Percentiles rank a stretch among this genome's conserved stretches.
Evolutionary conservation across 2,113 vertebrate genomes (phyloP).

Genomic region (Neoarius graeffei): DNA sequence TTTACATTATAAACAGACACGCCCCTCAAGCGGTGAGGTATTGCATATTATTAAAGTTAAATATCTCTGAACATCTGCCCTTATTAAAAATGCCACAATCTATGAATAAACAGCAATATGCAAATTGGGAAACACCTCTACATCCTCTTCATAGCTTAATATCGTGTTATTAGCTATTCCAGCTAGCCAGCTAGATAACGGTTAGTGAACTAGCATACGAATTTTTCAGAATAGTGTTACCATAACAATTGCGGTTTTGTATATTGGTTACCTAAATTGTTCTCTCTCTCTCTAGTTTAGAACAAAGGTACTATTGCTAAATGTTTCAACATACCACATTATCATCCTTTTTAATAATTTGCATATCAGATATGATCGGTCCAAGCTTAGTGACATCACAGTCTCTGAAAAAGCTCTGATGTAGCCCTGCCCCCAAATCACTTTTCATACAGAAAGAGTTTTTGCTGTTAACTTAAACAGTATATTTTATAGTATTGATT

Average conservation of each 20-base stretch:
- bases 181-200: not conserved
- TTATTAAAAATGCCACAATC: not conserved
- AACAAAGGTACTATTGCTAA: not conserved
- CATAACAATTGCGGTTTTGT: not conserved
- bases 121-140: not conserved
- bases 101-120: not conserved
- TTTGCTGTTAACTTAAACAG: not conserved
- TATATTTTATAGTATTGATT: not conserved
- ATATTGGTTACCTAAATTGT: not conserved
- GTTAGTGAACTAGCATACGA: not conserved
- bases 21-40: too few relatives aligned
- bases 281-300: not conserved
- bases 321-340: not conserved
- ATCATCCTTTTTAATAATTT: not conserved
- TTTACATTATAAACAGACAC: too few relatives aligned
- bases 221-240: not conserved
- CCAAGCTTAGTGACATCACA: not conserved
- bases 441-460: not conserved
- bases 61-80: too few relatives aligned
- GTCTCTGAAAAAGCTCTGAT: not conserved
- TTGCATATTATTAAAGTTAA: too few relatives aligned
- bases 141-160: not conserved
- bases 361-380: not conserved
- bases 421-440: not conserved
- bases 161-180: not conserved